Evolutionary conservation across 2,797 vertebrate species (phyloP), one percentile per base, ranked within the genome.

Genomic region (Sebastolobus alascanus): DNA sequence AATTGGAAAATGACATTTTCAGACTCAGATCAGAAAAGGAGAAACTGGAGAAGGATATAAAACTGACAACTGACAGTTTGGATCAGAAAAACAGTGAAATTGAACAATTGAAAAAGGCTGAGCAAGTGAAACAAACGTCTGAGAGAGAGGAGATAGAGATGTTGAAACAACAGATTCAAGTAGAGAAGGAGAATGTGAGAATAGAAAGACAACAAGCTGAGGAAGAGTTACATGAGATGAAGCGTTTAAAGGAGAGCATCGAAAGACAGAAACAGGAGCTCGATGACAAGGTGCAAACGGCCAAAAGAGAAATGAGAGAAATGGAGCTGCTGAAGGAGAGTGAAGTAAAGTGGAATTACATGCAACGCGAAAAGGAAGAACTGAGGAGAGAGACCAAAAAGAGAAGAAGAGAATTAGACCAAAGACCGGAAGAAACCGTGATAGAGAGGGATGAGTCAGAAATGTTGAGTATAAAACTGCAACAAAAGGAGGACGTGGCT

Each of bases 401-500:
- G 70, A 93, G 25, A 73, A 83, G 1, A 83, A 89, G 77, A 78
- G 80, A 93, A 55, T 78, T 95, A 43, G 85, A 93, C 25, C 69
- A 84, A 68, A 90, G 71, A 67, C 75, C 83, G n/a, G 93, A 95
- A 64, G 89, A 74, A 43, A 92, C 33, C 11, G 71, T 59, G 68
- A 93, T 80, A 87, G 86, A 92, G 64, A 87, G 76, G 52, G 87
- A 84, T 79, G 92, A 92, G 27, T 64, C 92, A n/a, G 91, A 94
- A 68, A 50, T 90, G 3, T 9, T 92, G 46, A 85, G 50, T 31
- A 71, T 80, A 16, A 92, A 90, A 81, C 35, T 90, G 25, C 84
- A 90, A 71, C 31, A 91, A 64, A 79, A 71, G 46, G 61, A 88
- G 8, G 92, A 88, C 50, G 18, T 89, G 38, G 65, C 63, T 31